Evolutionary conservation across 2,113 vertebrate species (phyloP).

Genomic region (Electrona antarctica): DNA sequence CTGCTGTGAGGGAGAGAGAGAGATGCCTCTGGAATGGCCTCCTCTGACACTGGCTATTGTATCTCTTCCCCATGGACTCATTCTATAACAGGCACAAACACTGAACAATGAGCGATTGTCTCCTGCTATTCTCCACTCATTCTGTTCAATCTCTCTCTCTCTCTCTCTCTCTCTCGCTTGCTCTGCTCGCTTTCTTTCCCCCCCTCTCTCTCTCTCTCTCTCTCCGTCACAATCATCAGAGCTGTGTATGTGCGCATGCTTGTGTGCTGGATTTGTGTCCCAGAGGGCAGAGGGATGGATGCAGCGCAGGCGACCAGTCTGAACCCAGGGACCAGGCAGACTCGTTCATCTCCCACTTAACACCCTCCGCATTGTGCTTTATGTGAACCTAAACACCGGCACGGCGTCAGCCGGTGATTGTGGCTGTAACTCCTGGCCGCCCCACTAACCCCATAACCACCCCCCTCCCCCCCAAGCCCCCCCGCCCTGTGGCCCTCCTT

Average conservation of each 20-base stretch:
- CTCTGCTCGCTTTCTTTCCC: not conserved
- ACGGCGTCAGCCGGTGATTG: constrained; percentile 23
- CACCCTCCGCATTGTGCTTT: constrained; percentile 6
- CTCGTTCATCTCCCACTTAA: constrained; percentile 25
- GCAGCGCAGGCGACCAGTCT: constrained; percentile 19
- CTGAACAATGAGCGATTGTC: constrained; percentile 77
- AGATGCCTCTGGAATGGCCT: constrained; percentile 24
- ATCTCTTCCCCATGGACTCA: constrained; percentile 42
- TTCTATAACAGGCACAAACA: constrained; percentile 50
- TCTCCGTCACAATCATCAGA: constrained; percentile 19
- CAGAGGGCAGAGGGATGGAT: constrained; percentile 46
- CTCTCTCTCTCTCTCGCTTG: not conserved
- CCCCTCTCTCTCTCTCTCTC: not conserved
- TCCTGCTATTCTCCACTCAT: constrained; percentile 23
- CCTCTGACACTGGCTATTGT: constrained; percentile 74
- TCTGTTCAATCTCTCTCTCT: not conserved
- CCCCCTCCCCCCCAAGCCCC: not conserved
- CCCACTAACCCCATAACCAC: constrained; percentile 21
- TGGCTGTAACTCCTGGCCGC: constrained; percentile 33
- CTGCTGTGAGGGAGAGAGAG: not conserved
- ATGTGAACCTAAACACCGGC: constrained; percentile 36
- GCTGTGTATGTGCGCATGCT: constrained; percentile 35
- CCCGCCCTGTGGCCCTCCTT: constrained; percentile 13
- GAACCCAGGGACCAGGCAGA: constrained; percentile 45
- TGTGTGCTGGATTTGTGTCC: constrained; percentile 12